Conservation (phyloP, 2,113 vertebrate species). For the Ia io region DNA sequence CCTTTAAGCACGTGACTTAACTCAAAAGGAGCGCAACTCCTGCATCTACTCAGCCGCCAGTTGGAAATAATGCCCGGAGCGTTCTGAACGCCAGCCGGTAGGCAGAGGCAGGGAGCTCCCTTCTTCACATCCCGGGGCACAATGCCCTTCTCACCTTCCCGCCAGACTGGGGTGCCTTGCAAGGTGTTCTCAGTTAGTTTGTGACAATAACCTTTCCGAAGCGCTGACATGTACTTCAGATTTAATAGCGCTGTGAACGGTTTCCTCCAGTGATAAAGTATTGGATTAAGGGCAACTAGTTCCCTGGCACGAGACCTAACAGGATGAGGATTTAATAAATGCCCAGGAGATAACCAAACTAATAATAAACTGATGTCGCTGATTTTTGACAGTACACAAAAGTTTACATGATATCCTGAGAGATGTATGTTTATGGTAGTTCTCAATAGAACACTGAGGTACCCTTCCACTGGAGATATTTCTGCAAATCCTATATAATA, state of each 20-base stretch:
- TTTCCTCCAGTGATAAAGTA: neutral
- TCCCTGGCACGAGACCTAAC: neutral
- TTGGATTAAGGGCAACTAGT: neutral
- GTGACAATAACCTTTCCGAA: neutral
- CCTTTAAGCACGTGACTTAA: neutral
- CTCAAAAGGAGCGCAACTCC: neutral
- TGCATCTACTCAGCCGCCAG: neutral
- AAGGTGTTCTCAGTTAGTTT: neutral
- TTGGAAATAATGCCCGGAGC: neutral
- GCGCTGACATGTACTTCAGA: neutral
- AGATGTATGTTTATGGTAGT: neutral
- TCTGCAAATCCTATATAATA: neutral
- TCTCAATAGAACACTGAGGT: neutral
- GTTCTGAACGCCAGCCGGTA: neutral
- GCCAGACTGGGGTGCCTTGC: neutral
- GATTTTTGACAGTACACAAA: neutral
- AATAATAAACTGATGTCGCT: neutral
- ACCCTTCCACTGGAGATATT: neutral
- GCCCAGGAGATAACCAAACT: neutral
- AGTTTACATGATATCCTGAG: neutral
- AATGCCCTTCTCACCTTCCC: neutral
- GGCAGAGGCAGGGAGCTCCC: neutral
- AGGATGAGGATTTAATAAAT: neutral
- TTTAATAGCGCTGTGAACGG: neutral
- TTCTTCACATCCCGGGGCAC: neutral